Evolutionary conservation across 2,113 vertebrate species (phyloP).

Genomic region (Antigone vipio): DNA sequence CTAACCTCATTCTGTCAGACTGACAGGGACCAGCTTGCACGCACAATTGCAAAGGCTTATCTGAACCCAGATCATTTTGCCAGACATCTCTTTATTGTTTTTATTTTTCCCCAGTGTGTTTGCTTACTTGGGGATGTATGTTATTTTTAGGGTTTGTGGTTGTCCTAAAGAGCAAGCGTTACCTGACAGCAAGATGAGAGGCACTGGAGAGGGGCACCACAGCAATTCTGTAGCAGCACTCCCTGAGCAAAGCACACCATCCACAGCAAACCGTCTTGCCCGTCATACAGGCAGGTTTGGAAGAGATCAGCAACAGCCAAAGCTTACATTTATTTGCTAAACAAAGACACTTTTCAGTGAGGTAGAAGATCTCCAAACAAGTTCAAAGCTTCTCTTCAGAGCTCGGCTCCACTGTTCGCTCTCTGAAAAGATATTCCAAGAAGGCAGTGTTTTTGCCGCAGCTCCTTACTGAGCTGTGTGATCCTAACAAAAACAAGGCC

Average conservation of each 20-base stretch:
- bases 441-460: neutral
- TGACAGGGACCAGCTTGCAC: neutral
- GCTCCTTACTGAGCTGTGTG: neutral
- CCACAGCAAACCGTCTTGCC: neutral
- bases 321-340: neutral
- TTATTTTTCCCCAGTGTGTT: neutral
- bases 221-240: neutral
- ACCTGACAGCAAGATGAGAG: neutral
- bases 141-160: neutral
- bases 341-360: neutral
- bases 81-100: neutral
- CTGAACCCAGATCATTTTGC: neutral
- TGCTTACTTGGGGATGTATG: neutral
- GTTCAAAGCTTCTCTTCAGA: neutral
- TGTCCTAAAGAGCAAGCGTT: neutral
- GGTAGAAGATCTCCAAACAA: neutral
- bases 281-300: neutral
- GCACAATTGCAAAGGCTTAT: accelerated
- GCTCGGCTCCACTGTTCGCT: neutral
- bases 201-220: neutral
- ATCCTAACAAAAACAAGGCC: neutral
- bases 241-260: neutral
- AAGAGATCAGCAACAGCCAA: neutral
- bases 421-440: neutral
- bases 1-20: neutral